Evolutionary conservation across 2,797 vertebrate genomes (phyloP), one percentile per base, ranked within the genome.

Genomic region (Myotis daubentonii): DNA sequence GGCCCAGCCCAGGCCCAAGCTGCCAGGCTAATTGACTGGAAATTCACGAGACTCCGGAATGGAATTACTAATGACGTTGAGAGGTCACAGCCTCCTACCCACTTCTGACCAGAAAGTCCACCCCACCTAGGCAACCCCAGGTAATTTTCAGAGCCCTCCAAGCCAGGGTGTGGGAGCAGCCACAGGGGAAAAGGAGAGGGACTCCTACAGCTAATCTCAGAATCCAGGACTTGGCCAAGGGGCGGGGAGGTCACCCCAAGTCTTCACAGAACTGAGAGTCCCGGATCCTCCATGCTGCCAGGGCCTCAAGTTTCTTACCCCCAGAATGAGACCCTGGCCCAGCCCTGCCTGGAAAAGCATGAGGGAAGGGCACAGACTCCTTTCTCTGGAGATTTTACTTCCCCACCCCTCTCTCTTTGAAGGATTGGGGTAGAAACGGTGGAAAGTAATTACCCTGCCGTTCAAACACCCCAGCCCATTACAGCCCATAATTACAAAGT

Each of bases 401-500:
- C 84, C 19, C 78, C 84, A 89, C 44, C 89, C 75, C 22, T 72
- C 38, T 91, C 17, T 72, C 90, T 96, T 95, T 97, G 96, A 97
- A 95, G 91, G 82, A 88, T 13, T 96, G 90, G 94, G 93, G 72
- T 95, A 95, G 89, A 89, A 96, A 97, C 82, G 95, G 96, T 95
- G 86, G 93, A 96, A 95, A 94, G 95, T 95, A 96, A 97, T 97
- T 97, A 95, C 68, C 49, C 57, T 91, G 92, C 93, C 5, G 25
- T 96, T 96, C 95, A 96, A 97, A 97, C 96, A 93, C 95, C 76
- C 94, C n/a, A 91, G 86, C 94, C 91, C 91, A 96, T 97, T 96
- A 96, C 65, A 96, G 92, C 86, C 95, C 96, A 94, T 97, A 97
- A 97, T 97, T 97, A 97, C 41, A 81, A 96, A 97, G 96, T 84